Conservation (phyloP, 2,888 invertebrate species). For the Subacronicta megacephala region DNA sequence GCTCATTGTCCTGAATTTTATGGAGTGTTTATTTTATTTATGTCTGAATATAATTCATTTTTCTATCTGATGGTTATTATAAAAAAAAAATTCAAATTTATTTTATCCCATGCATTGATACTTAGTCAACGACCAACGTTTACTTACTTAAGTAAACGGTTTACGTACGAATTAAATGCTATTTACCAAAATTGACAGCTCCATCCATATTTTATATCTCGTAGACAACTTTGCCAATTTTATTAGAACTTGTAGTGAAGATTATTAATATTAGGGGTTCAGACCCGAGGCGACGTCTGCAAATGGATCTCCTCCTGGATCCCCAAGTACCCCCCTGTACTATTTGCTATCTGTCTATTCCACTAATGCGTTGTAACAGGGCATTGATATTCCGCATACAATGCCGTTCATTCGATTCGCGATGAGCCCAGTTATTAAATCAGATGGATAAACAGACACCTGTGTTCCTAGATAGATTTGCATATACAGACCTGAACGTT, state of each 20-base stretch:
- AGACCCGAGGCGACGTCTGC: constrained; percentile 43
- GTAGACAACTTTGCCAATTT: constrained; percentile 36
- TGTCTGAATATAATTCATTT: constrained; percentile 4
- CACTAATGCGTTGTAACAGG: constrained; percentile 79
- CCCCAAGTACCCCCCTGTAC: constrained; percentile 65
- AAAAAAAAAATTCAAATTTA: too few species aligned
- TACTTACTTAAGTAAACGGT: too few species aligned
- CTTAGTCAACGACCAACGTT: too few species aligned
- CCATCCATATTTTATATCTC: constrained; percentile 34
- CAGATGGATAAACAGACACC: constrained; percentile 84
- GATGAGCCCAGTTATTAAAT: constrained; percentile 86
- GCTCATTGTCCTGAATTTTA: constrained; percentile 23
- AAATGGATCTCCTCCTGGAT: constrained; percentile 28
- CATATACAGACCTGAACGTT: constrained; percentile 62
- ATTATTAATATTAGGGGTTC: constrained; percentile 47
- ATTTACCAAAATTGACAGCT: constrained; percentile 22
- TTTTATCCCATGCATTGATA: too few species aligned
- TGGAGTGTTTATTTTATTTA: constrained; percentile 34
- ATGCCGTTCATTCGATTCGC: constrained; percentile 75
- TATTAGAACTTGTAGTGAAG: constrained; percentile 46
- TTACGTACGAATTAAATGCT: neutral
- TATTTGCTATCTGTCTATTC: constrained; percentile 80
- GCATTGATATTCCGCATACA: constrained; percentile 83
- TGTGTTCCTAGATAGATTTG: constrained; percentile 70
- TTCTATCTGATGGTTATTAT: neutral